Evolutionary conservation across 2,797 vertebrate species (phyloP).

Genomic region (Falco biarmicus): DNA sequence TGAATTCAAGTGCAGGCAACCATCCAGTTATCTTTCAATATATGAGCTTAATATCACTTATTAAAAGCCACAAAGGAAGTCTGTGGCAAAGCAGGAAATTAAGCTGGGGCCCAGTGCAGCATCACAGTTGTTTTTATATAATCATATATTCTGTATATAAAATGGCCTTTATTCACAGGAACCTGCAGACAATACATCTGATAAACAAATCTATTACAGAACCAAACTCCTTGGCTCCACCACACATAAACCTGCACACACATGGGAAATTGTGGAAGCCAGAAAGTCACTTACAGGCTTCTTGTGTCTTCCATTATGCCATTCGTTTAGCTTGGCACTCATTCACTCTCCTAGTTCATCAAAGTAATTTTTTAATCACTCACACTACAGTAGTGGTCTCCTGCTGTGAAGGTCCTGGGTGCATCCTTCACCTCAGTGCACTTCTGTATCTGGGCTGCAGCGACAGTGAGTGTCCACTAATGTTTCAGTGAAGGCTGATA

Average conservation of each 20-base stretch:
- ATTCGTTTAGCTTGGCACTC: background rate
- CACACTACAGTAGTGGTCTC: background rate
- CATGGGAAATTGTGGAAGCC: background rate
- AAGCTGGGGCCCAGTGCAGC: background rate
- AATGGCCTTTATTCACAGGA: background rate
- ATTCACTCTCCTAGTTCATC: background rate
- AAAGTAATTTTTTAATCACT: background rate
- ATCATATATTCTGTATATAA: background rate
- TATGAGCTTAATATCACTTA: background rate
- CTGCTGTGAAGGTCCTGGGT: background rate
- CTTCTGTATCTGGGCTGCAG: background rate
- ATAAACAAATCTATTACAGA: background rate
- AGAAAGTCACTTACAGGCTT: background rate
- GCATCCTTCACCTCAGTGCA: background rate
- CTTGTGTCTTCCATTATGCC: background rate
- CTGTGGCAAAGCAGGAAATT: conserved; percentile 17
- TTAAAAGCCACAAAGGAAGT: background rate
- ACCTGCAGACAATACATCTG: background rate
- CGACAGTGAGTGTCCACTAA: background rate
- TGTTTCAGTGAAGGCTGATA: background rate
- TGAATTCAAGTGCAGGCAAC: background rate
- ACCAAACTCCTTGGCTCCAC: background rate
- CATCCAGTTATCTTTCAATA: background rate
- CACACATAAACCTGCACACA: fast-evolving
- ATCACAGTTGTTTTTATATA: background rate